Conservation (phyloP, 2,888 invertebrate species). For the Gerris lacustris region DNA sequence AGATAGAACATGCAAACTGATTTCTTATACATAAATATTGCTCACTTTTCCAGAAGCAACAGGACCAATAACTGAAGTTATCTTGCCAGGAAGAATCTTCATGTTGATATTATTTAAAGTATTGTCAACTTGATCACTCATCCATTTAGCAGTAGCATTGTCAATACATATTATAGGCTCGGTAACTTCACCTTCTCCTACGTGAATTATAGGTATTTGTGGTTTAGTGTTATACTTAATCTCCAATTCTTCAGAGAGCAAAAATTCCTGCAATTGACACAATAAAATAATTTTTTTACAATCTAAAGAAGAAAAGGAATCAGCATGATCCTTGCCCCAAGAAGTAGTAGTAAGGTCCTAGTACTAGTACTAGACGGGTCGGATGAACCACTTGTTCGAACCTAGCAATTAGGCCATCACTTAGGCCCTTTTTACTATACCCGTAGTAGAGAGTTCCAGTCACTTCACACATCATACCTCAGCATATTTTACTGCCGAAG, state of each 20-base stretch:
- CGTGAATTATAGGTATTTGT: neutral
- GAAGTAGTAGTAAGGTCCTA: too few species aligned
- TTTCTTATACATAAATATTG: too few species aligned
- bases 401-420: too few species aligned
- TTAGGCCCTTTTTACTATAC: too few species aligned
- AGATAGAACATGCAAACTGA: too few species aligned
- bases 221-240: neutral
- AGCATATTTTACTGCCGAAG: too few species aligned
- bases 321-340: too few species aligned
- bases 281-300: constrained; percentile 38
- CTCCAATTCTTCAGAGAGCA: constrained; percentile 37
- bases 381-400: too few species aligned
- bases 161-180: neutral
- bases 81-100: constrained; percentile 45
- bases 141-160: neutral
- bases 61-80: constrained; percentile 59
- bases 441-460: too few species aligned
- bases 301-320: too few species aligned
- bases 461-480: too few species aligned
- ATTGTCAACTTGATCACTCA: neutral
- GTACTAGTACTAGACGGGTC: too few species aligned
- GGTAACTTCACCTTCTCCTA: neutral
- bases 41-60: constrained; percentile 61
- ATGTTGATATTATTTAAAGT: constrained; percentile 43
- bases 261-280: constrained; percentile 36